Evolutionary conservation across 2,888 invertebrate genomes (phyloP).

Genomic region (Heliothis peltigera): DNA sequence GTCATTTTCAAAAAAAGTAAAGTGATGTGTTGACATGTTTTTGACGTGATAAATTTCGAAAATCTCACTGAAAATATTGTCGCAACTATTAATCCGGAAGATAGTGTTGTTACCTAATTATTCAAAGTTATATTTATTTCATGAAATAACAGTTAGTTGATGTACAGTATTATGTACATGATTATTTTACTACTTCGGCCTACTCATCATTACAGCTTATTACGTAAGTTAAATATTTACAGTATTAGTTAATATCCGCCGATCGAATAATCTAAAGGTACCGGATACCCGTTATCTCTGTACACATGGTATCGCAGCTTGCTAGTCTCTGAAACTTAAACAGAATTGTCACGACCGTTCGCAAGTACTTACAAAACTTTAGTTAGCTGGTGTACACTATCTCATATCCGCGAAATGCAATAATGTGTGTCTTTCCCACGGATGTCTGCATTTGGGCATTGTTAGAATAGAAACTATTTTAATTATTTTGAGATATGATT

Average conservation of each 20-base stretch:
- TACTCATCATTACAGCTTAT: conserved; percentile 19
- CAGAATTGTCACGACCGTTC: conserved; percentile 48
- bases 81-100: conserved; percentile 1
- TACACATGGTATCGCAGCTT: conserved; percentile 53
- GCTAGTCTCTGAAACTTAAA: conserved; percentile 38
- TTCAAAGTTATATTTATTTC: neutral
- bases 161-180: too few relatives aligned
- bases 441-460: conserved; percentile 66
- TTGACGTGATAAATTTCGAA: conserved; percentile 40
- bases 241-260: conserved; percentile 72
- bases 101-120: conserved; percentile 13
- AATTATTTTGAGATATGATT: conserved; percentile 24
- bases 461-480: conserved; percentile 27
- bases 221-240: conserved; percentile 56
- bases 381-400: conserved; percentile 65
- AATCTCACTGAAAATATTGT: conserved; percentile 16
- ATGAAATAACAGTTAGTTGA: too few relatives aligned
- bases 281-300: conserved; percentile 77
- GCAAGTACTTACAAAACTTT: conserved; percentile 38
- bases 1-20: conserved; percentile 27
- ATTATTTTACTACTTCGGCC: conserved; percentile 1
- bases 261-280: conserved; percentile 80
- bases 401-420: conserved; percentile 81
- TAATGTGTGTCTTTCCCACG: conserved; percentile 85
- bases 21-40: conserved; percentile 40